These are phyloP conservation scores for Labeo catla DNA, from an alignment of 2,113 vertebrate genomes.

Conservation along the genomic window DNA sequence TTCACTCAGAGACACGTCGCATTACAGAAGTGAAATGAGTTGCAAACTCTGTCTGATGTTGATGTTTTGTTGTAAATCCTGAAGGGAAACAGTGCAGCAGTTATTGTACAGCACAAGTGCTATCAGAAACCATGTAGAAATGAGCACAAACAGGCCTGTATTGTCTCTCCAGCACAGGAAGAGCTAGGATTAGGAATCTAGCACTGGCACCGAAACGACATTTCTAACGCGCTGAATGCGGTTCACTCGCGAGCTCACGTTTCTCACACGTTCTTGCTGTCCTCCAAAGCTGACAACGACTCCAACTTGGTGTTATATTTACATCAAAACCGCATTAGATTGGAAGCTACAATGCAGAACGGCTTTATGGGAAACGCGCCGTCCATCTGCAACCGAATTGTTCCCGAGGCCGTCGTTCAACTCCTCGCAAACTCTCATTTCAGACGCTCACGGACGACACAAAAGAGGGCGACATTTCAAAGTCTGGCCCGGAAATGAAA, in stretches of 20 bases:
- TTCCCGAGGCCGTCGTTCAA: neutral
- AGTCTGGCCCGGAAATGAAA: neutral
- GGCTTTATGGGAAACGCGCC: neutral
- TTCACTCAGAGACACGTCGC: neutral
- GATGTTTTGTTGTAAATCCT: neutral
- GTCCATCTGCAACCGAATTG: neutral
- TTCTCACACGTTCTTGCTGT: slow-evolving; percentile 25
- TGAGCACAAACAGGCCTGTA: neutral
- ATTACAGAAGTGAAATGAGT: neutral
- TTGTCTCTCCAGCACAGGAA: neutral
- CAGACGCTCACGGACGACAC: neutral
- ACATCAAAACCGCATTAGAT: slow-evolving; percentile 12
- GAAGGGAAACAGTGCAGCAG: neutral
- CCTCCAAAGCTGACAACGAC: neutral
- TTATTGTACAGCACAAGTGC: no score
- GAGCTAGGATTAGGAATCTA: neutral
- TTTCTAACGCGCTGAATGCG: slow-evolving; percentile 19
- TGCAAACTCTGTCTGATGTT: neutral
- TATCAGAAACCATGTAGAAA: neutral
- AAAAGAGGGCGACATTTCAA: neutral
- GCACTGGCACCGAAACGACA: neutral
- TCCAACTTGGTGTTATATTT: neutral
- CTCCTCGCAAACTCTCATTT: neutral
- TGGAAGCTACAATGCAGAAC: neutral
- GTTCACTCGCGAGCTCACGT: slow-evolving; percentile 34